These are phyloP conservation scores for Blastomussa wellsi DNA, from an alignment of 92 coral and sea anemone species.

Conservation along the genomic window DNA sequence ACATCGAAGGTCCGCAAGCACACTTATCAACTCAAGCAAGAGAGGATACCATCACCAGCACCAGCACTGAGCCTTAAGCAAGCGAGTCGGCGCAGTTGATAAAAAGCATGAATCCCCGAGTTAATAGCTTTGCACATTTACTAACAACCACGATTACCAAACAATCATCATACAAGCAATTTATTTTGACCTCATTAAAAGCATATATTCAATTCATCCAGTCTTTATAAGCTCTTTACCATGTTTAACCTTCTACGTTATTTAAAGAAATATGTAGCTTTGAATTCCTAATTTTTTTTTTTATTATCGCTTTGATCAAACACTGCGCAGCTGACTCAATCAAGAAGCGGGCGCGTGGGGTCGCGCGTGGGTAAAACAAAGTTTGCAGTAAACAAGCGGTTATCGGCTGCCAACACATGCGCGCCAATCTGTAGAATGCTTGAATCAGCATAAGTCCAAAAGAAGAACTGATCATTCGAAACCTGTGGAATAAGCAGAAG, in stretches of 20 bases:
- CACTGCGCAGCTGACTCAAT: neutral
- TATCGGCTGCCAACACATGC: no score
- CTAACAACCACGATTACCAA: neutral
- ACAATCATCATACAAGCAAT: neutral
- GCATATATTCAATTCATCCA: neutral
- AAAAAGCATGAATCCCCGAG: neutral
- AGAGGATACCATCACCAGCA: neutral
- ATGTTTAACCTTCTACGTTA: neutral
- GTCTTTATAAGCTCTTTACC: neutral
- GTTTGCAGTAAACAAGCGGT: neutral
- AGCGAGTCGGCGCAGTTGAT: conserved; percentile 13
- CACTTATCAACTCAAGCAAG: neutral
- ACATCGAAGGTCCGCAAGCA: neutral
- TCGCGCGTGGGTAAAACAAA: neutral
- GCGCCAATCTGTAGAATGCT: no score
- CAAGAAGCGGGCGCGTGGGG: neutral
- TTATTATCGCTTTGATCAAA: neutral
- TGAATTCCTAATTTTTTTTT: neutral
- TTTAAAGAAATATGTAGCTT: neutral
- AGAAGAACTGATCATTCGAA: no score
- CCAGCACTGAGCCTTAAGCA: neutral
- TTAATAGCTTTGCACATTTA: conserved; percentile 9
- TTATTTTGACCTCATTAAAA: neutral
- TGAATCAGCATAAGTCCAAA: no score
- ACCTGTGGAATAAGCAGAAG: no score